Percentiles rank a stretch among this genome's conserved stretches.
Evolutionary conservation across 2,113 vertebrate genomes (phyloP).

Genomic region (Tympanuchus pallidicinctus): DNA sequence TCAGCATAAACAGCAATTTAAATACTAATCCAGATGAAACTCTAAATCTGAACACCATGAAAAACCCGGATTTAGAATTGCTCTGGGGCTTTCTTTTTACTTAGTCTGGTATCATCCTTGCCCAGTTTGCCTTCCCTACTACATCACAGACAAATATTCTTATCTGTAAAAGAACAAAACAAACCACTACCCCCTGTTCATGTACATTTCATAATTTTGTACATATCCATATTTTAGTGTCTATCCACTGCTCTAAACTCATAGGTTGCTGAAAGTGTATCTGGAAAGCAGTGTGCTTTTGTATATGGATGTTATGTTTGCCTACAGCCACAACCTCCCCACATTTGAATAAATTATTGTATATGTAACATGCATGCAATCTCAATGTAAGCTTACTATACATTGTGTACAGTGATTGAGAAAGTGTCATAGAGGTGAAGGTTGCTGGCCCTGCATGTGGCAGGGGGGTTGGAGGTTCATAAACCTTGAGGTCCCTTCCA

Average conservation of each 20-base stretch:
- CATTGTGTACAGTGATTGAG: background rate
- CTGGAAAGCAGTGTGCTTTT: accelerated
- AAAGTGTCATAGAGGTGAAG: background rate
- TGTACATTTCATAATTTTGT: background rate
- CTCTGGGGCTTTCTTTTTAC: background rate
- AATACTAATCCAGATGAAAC: background rate
- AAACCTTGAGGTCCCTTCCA: too few species aligned
- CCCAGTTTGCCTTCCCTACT: background rate
- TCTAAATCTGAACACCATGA: background rate
- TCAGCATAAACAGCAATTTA: background rate
- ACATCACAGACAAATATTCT: accelerated
- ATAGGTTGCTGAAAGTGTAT: background rate
- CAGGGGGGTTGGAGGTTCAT: too few species aligned
- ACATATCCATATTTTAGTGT: background rate
- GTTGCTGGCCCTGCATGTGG: too few species aligned
- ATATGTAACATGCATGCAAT: background rate
- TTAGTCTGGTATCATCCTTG: background rate
- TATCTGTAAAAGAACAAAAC: background rate
- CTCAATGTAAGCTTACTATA: background rate
- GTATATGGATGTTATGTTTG: background rate
- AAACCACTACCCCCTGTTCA: background rate
- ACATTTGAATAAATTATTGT: background rate
- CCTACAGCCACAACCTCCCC: background rate
- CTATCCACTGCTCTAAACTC: background rate
- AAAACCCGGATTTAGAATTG: background rate